These are phyloP conservation scores for Tortrix viridana DNA, from an alignment of 2,888 invertebrate genomes.

Conservation along the genomic window DNA sequence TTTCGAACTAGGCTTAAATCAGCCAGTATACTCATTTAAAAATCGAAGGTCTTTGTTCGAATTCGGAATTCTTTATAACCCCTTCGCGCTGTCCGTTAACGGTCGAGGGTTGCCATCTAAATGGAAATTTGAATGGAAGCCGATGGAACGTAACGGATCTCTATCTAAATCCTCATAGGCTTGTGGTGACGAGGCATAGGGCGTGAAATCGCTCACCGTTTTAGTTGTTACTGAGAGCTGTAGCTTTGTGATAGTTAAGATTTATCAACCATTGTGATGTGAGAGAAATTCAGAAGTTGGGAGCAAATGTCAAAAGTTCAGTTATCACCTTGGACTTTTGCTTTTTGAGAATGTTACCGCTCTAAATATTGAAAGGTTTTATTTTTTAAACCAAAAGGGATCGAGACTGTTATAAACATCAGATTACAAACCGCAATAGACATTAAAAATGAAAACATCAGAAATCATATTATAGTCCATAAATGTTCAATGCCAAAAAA, in stretches of 20 bases:
- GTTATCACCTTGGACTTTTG: too few species aligned
- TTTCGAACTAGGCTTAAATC: too few species aligned
- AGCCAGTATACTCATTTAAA: constrained; percentile 4
- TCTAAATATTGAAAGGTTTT: too few species aligned
- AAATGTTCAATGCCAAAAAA: constrained; percentile 6
- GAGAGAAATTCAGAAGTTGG: too few species aligned
- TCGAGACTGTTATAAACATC: too few species aligned
- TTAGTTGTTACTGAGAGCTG: neutral
- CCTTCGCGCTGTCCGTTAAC: constrained; percentile 34
- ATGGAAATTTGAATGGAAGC: constrained; percentile 33
- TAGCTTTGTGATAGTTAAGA: neutral
- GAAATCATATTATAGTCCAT: neutral
- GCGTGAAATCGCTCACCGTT: constrained; percentile 18
- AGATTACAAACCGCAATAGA: neutral
- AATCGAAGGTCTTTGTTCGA: constrained; percentile 31
- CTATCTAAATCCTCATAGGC: constrained; percentile 36
- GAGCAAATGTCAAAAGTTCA: too few species aligned
- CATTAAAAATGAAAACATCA: neutral
- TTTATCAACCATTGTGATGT: neutral
- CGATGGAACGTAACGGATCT: constrained; percentile 34
- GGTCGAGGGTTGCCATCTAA: constrained; percentile 35
- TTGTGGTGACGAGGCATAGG: constrained; percentile 25
- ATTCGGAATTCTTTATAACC: constrained; percentile 31
- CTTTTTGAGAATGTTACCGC: too few species aligned
- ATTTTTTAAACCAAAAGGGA: too few species aligned